Evolutionary conservation across 2,113 vertebrate genomes (phyloP).

Genomic region (Malurus elegans): DNA sequence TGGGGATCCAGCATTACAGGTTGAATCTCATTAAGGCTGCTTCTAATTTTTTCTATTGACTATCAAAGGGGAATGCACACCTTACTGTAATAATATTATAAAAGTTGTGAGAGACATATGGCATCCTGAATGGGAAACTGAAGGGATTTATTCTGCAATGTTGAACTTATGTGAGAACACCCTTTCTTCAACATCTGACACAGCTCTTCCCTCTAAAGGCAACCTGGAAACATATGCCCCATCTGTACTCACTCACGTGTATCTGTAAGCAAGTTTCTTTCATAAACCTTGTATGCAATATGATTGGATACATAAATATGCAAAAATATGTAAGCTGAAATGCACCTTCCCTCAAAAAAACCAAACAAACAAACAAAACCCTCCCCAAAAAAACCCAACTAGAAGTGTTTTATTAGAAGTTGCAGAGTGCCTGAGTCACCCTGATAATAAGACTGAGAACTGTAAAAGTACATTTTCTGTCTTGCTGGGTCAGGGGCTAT

Average conservation of each 20-base stretch:
- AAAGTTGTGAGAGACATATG: not conserved
- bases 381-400: too few relatives aligned
- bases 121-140: not conserved
- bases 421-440: not conserved
- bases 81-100: not conserved
- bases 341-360: not conserved
- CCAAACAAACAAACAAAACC: too few relatives aligned
- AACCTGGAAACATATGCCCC: not conserved
- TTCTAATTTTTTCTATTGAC: not conserved
- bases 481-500: rapidly evolving
- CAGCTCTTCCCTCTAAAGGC: not conserved
- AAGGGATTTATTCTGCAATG: not conserved
- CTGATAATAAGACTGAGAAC: not conserved
- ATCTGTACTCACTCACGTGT: not conserved
- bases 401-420: not conserved
- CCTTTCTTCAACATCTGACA: not conserved
- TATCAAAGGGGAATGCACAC: not conserved
- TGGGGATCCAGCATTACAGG: not conserved
- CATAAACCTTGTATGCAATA: not conserved
- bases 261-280: not conserved
- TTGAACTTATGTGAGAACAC: not conserved
- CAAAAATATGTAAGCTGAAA: not conserved
- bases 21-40: not conserved
- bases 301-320: not conserved
- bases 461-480: rapidly evolving